phyloP scores from a whole-genome alignment of 2,797 vertebrate genomes.

The Prionace glauca region DNA sequence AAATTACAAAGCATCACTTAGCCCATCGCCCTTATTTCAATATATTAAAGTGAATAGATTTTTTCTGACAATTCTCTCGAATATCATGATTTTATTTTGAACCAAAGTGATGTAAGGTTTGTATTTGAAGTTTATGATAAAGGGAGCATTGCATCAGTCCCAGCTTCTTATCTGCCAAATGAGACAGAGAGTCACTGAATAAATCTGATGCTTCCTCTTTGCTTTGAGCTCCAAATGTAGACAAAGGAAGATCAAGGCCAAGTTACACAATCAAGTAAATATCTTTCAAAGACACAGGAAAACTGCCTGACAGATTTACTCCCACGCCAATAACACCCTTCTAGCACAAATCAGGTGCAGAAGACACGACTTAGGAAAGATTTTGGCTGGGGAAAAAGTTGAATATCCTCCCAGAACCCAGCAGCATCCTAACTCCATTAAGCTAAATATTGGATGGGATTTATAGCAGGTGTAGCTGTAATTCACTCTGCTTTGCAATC shows the following conservation, averaged over 20 bases:
- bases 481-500: not conserved
- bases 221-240: not conserved
- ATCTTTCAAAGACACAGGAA: not conserved
- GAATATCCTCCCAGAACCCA: not conserved
- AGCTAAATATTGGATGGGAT: not conserved
- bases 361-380: not conserved
- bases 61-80: not conserved
- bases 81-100: not conserved
- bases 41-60: not conserved
- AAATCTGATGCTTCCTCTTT: not conserved
- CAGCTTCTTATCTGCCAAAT: not conserved
- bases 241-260: not conserved
- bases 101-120: not conserved
- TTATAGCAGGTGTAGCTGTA: not conserved
- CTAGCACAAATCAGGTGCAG: not conserved
- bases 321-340: not conserved
- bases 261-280: not conserved
- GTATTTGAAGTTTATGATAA: not conserved
- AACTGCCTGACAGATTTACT: not conserved
- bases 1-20: not conserved
- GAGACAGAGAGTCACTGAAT: not conserved
- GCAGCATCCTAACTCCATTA: not conserved
- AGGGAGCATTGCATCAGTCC: not conserved
- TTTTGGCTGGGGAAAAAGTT: not conserved
- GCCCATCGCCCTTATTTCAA: not conserved